Conservation (phyloP, 2,888 invertebrate species). For the Lithophane leautieri region DNA sequence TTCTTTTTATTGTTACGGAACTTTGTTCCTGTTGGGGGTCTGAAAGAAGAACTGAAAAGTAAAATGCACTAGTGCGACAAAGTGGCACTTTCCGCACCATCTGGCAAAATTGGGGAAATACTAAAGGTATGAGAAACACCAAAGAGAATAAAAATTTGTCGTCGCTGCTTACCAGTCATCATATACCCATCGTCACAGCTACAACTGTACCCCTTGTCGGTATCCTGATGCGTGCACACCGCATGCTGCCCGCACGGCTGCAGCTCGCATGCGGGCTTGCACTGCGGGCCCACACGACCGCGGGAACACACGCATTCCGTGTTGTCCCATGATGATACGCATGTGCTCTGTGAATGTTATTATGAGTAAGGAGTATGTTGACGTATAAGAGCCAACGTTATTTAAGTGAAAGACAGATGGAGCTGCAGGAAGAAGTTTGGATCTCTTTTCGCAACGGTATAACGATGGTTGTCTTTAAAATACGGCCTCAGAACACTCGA, state of each 20-base stretch:
- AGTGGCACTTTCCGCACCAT: no score
- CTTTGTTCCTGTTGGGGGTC: no score
- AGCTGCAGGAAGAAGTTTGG: no score
- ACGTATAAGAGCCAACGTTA: not conserved
- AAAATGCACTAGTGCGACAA: no score
- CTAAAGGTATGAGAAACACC: no score
- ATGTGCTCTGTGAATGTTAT: constrained; percentile 78
- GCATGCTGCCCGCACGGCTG: constrained; percentile 95
- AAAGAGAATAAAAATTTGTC: no score
- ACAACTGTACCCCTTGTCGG: constrained; percentile 93
- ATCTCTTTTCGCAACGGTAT: no score
- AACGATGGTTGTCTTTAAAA: not conserved
- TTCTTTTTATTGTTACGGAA: no score
- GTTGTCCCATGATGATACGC: constrained; percentile 90
- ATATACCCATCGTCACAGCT: constrained; percentile 93
- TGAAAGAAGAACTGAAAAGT: no score
- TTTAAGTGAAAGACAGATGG: not conserved
- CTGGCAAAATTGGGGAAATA: no score
- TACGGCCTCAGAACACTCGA: not conserved
- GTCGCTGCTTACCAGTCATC: constrained; percentile 88
- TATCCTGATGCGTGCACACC: constrained; percentile 91
- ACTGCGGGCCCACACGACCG: constrained; percentile 94
- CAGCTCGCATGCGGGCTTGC: constrained; percentile 95
- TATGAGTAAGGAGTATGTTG: not conserved
- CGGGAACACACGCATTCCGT: constrained; percentile 92